phyloP scores from a whole-genome alignment of 2,888 invertebrate genomes.

The Xanthorhoe designata region DNA sequence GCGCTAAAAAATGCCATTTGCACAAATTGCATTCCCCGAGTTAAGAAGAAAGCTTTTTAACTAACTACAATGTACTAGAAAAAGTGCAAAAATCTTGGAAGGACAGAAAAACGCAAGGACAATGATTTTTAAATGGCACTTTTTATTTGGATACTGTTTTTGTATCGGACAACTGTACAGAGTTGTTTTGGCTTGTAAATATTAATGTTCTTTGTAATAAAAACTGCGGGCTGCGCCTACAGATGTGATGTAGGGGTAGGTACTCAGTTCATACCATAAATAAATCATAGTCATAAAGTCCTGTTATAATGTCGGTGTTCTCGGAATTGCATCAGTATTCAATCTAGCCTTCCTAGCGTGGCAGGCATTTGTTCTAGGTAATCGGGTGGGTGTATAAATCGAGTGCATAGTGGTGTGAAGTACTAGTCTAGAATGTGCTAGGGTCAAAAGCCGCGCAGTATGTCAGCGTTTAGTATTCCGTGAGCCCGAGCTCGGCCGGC shows the following conservation, averaged over 20 bases:
- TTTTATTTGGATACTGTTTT: slow-evolving; percentile 39
- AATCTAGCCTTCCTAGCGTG: slow-evolving; percentile 25
- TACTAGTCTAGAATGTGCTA: slow-evolving; percentile 82
- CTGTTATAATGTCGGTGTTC: slow-evolving; percentile 31
- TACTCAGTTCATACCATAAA: slow-evolving; percentile 22
- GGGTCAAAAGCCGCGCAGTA: slow-evolving; percentile 85
- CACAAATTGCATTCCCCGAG: slow-evolving; percentile 70
- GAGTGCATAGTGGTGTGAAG: slow-evolving; percentile 74
- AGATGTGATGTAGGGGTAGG: slow-evolving; percentile 18
- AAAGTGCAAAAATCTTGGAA: slow-evolving; percentile 63
- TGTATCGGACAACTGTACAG: slow-evolving; percentile 26
- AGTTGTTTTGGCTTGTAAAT: slow-evolving; percentile 38
- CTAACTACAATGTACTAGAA: slow-evolving; percentile 52
- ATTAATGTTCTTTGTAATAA: slow-evolving; percentile 28
- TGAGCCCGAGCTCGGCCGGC: slow-evolving; percentile 74
- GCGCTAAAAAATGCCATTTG: slow-evolving; percentile 73
- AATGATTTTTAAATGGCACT: slow-evolving; percentile 39
- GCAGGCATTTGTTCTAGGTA: slow-evolving; percentile 44
- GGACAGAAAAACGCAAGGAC: slow-evolving; percentile 45
- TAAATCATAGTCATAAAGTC: slow-evolving; percentile 23
- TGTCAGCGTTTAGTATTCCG: slow-evolving; percentile 85
- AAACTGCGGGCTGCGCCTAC: slow-evolving; percentile 9
- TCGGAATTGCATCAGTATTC: slow-evolving; percentile 38
- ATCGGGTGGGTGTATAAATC: slow-evolving; percentile 56
- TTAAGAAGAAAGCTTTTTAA: slow-evolving; percentile 54